A percentile compares a stretch with the other conserved stretches of the same genome.
These are phyloP conservation scores for Onthophagus taurus DNA, from an alignment of 1,140 invertebrate species.

Conservation along the genomic window DNA sequence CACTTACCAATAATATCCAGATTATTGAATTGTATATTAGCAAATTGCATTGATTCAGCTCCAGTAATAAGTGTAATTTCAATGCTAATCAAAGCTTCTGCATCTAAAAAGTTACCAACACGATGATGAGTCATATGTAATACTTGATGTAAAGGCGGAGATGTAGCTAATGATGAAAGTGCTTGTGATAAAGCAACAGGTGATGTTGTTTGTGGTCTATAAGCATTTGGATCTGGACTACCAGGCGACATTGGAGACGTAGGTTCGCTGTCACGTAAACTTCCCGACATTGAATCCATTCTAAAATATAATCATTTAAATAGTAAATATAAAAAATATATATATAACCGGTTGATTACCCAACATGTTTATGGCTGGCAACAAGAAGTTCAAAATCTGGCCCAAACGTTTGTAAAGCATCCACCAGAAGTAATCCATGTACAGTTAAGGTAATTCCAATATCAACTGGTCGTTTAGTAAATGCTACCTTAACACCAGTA, in stretches of 20 bases:
- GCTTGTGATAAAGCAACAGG: slow-evolving; percentile 52
- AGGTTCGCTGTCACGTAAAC: slow-evolving; percentile 81
- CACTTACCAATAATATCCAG: slow-evolving; percentile 79
- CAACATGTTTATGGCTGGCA: slow-evolving; percentile 88
- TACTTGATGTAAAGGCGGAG: slow-evolving; percentile 18
- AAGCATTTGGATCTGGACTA: slow-evolving; percentile 44
- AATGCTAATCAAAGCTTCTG: slow-evolving; percentile 76
- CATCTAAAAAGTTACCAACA: slow-evolving; percentile 46
- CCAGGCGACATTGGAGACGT: slow-evolving; percentile 75
- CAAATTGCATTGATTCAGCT: slow-evolving; percentile 58
- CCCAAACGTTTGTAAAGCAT: slow-evolving; percentile 90
- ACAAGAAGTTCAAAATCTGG: slow-evolving; percentile 89
- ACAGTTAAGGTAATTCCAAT: slow-evolving; percentile 73
- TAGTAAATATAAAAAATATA: neutral
- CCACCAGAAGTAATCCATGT: slow-evolving; percentile 83
- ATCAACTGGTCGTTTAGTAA: slow-evolving; percentile 61
- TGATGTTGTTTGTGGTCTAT: slow-evolving; percentile 40
- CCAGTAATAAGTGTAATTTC: slow-evolving; percentile 68
- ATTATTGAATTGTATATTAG: slow-evolving; percentile 87
- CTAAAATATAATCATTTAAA: slow-evolving; percentile 37
- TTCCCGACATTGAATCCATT: slow-evolving; percentile 90
- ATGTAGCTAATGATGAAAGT: slow-evolving; percentile 34
- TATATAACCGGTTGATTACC: slow-evolving; percentile 44
- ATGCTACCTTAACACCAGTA: slow-evolving; percentile 69
- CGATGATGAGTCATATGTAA: slow-evolving; percentile 27